Evolutionary conservation across 2,888 invertebrate species (phyloP).

Genomic region (Drosophila yooni): DNA sequence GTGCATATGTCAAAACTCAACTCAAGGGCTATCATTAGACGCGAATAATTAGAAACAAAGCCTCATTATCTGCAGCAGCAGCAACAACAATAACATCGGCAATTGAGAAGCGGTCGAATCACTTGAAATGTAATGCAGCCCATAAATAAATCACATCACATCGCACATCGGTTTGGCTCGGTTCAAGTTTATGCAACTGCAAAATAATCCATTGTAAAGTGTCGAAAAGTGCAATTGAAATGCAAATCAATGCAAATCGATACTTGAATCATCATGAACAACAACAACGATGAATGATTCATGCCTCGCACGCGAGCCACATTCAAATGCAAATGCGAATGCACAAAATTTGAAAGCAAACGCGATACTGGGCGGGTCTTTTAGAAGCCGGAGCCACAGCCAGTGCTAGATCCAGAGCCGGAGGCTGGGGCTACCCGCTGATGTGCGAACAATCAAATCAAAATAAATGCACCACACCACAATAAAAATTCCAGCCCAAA

Average conservation of each 20-base stretch:
- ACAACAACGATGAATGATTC: conserved; percentile 68
- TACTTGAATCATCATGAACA: conserved; percentile 70
- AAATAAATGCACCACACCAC: conserved; percentile 72
- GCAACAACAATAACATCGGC: conserved; percentile 17
- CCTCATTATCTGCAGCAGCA: conserved; percentile 64
- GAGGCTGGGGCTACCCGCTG: conserved; percentile 55
- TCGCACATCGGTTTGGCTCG: conserved; percentile 19
- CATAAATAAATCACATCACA: conserved; percentile 74
- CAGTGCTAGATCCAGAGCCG: neutral
- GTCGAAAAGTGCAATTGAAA: conserved; percentile 80
- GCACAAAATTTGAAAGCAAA: conserved; percentile 64
- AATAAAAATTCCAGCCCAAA: conserved; percentile 46
- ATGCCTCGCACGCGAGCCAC: conserved; percentile 72
- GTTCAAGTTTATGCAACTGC: conserved; percentile 62
- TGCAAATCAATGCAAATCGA: conserved; percentile 82
- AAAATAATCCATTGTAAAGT: conserved; percentile 80
- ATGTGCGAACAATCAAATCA: conserved; percentile 74
- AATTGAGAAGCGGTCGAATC: conserved; percentile 46
- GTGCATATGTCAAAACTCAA: conserved; percentile 50
- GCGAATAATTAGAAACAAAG: conserved; percentile 68
- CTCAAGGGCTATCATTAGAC: conserved; percentile 62
- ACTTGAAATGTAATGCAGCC: conserved; percentile 70
- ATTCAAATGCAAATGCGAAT: conserved; percentile 72
- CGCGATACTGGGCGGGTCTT: conserved; percentile 51
- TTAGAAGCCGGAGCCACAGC: conserved; percentile 11